A percentile compares a stretch with the other conserved stretches of the same genome.
Conservation (phyloP, 2,888 invertebrate genomes). For the Phaonia tiefii region DNA sequence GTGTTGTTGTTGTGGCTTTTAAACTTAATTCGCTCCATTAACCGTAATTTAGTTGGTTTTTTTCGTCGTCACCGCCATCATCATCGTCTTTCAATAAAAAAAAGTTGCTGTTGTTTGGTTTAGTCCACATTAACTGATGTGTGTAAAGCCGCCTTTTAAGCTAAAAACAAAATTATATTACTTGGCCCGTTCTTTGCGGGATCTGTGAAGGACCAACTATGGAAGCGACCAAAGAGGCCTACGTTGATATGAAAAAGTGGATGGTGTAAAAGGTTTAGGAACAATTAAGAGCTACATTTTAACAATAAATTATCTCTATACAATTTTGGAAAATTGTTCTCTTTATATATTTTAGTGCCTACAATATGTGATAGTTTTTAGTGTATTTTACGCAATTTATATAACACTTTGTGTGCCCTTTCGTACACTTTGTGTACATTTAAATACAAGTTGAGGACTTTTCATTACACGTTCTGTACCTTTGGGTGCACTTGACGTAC, state of each 20-base stretch:
- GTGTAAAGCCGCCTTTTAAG: constrained; percentile 56
- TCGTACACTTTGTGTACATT: too few relatives aligned
- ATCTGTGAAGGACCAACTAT: constrained; percentile 36
- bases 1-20: constrained; percentile 73
- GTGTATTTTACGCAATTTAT: too few relatives aligned
- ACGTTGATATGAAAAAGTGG: not conserved
- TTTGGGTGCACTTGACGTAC: too few relatives aligned
- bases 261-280: not conserved
- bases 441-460: too few relatives aligned
- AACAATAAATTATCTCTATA: too few relatives aligned
- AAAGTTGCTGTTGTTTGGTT: constrained; percentile 36
- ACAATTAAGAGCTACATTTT: too few relatives aligned
- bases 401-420: too few relatives aligned
- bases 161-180: constrained; percentile 24
- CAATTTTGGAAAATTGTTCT: too few relatives aligned
- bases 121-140: constrained; percentile 33
- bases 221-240: not conserved
- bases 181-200: constrained; percentile 49
- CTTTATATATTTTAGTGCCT: too few relatives aligned
- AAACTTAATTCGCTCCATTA: constrained; percentile 75
- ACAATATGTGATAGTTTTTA: too few relatives aligned
- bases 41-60: constrained; percentile 76
- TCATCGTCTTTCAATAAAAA: constrained; percentile 14
- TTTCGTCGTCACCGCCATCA: constrained; percentile 26
- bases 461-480: too few relatives aligned